Evolutionary conservation across 2,113 vertebrate species (phyloP), one percentile per base, ranked within the genome.

Genomic region (Percina caprodes): DNA sequence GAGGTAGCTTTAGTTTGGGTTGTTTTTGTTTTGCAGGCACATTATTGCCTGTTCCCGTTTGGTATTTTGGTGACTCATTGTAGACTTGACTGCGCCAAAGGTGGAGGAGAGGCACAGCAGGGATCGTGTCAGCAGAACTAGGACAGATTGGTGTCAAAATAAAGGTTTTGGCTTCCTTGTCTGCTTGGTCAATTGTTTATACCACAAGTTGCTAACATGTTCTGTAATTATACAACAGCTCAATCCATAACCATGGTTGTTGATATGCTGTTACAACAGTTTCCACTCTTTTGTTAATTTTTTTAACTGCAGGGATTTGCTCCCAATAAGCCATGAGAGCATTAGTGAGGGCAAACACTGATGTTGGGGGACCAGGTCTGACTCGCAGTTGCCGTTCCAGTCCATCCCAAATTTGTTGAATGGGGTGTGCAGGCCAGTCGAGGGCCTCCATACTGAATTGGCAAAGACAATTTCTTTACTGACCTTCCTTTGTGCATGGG

Each of bases 111-210:
- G 48, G 60, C 83, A 65, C 83, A 60, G 84, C 69, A 13, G 69
- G 78, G 49, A 67, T 80, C 5, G 45, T 30, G 69, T 75, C 86
- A 76, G 77, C 82, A 84, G 42, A 85, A 78, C 76, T 48, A 60
- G 73, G 80, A 82, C 71, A 77, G 84, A 76, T 82, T 55, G 68
- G 80, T 73, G 87, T 80, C 69, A 62, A 69, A 74, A 79, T 73
- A 70, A 72, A 42, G 14, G 24, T 62, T 56, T 72, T 23, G 42
- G 35, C 52, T 79, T 45, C 54, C 26, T 59, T 35, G 39, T 80
- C 75, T 55, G 46, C 66, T 65, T 30, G 60, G 33, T 69, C 33
- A 52, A 2, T 67, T 73, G 33, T 78, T 65, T 60, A 19, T 35
- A 10, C 26, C 74, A 5, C 74, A 42, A 4, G 4, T 51, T 54